Conservation (phyloP, 2,888 invertebrate genomes). For the Drosophila nr. medialis region DNA sequence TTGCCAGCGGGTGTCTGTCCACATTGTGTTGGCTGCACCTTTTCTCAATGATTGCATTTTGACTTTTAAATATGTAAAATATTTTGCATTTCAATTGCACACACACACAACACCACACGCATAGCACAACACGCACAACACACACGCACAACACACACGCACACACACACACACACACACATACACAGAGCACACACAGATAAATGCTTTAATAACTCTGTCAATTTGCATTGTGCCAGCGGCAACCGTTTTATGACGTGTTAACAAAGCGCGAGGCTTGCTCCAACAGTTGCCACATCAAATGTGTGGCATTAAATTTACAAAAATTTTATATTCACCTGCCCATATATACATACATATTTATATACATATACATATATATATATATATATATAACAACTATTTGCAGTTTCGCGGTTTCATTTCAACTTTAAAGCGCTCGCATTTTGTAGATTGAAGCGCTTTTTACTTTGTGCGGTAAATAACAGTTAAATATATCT, state of each 20-base stretch:
- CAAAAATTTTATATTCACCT: background rate
- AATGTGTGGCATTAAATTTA: background rate
- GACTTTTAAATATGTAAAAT: conserved; percentile 65
- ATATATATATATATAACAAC: background rate
- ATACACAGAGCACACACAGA: conserved; percentile 22
- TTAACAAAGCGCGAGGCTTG: conserved; percentile 41
- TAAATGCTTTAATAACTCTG: conserved; percentile 60
- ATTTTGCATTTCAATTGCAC: conserved; percentile 76
- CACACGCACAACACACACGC: conserved; percentile 23
- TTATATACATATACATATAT: background rate
- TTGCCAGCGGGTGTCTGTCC: conserved; percentile 22
- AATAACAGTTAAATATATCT: background rate
- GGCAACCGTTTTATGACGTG: conserved; percentile 18
- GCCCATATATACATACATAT: background rate
- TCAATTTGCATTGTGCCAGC: conserved; percentile 40
- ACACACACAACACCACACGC: conserved; percentile 12
- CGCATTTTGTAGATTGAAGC: background rate
- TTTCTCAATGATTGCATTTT: conserved; percentile 70
- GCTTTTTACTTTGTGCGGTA: background rate
- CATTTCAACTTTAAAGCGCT: background rate
- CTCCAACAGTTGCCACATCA: conserved; percentile 18
- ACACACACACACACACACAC: conserved; percentile 24
- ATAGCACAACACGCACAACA: conserved; percentile 32
- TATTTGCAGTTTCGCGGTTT: background rate
- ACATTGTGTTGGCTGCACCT: conserved; percentile 49